A percentile compares a stretch with the other conserved stretches of the same genome.
phyloP scores from a whole-genome alignment of 2,113 vertebrate genomes.

The Zosterops borbonicus region DNA sequence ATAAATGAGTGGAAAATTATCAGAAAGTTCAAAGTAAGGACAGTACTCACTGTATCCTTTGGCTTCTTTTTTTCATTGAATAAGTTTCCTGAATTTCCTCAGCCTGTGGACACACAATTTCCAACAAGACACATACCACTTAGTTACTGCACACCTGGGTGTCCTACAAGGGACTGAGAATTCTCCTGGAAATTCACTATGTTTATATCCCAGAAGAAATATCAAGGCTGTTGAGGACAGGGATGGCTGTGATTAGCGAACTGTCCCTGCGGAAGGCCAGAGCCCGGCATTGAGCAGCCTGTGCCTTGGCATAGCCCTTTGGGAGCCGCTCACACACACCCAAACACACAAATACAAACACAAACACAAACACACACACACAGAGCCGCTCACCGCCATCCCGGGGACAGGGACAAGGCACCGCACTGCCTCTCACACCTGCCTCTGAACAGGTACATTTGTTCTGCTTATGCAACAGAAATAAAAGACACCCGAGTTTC shows the following conservation, averaged over 20 bases:
- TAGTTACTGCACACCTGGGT: background rate
- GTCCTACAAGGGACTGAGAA: background rate
- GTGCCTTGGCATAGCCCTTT: fast-evolving
- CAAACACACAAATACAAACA: background rate
- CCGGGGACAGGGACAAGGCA: background rate
- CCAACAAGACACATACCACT: background rate
- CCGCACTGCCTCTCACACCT: background rate
- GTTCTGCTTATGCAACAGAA: background rate
- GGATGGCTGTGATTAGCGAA: fast-evolving
- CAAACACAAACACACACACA: background rate
- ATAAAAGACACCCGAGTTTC: background rate
- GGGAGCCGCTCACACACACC: background rate
- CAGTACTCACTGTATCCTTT: background rate
- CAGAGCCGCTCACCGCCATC: fast-evolving
- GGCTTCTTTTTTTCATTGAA: background rate
- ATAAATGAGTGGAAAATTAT: background rate
- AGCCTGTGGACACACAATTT: background rate
- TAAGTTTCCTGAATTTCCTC: background rate
- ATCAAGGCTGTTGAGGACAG: fast-evolving
- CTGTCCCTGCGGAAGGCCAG: fast-evolving
- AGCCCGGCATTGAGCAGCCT: fast-evolving
- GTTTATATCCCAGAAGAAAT: background rate
- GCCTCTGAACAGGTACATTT: background rate
- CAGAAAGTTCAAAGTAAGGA: background rate
- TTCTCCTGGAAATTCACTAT: background rate